Percentiles rank a stretch among this genome's conserved stretches.
These are phyloP conservation scores for Lepidothrix coronata DNA, from an alignment of 2,113 vertebrate genomes.

Conservation along the genomic window DNA sequence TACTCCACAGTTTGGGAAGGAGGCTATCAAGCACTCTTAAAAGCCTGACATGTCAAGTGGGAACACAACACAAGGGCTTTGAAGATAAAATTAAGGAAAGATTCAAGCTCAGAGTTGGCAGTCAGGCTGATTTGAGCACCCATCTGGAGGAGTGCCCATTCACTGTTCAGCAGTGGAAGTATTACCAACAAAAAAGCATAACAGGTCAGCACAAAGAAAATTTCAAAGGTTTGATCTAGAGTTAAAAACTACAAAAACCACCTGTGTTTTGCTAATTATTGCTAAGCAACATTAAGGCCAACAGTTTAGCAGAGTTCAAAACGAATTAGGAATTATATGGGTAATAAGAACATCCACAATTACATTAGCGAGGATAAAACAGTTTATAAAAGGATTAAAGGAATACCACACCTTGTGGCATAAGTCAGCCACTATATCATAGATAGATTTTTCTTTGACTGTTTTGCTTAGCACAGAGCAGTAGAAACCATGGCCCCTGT, in stretches of 20 bases:
- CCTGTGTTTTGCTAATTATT: not conserved
- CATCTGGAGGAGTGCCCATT: not conserved
- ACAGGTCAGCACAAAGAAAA: not conserved
- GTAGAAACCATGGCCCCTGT: not conserved
- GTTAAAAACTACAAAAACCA: not conserved
- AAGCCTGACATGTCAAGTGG: not conserved
- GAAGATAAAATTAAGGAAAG: not conserved
- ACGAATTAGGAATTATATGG: not conserved
- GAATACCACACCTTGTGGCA: not conserved
- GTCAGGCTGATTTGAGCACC: not conserved
- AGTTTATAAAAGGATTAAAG: conserved; percentile 45
- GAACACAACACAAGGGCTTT: not conserved
- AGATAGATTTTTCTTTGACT: not conserved
- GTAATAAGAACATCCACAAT: conserved; percentile 11
- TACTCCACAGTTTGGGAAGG: not conserved
- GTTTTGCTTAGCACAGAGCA: not conserved
- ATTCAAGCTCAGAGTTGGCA: not conserved
- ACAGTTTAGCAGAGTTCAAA: conserved; percentile 10
- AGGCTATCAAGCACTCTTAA: not conserved
- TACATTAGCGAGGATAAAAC: conserved; percentile 15
- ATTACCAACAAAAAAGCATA: not conserved
- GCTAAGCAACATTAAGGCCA: not conserved
- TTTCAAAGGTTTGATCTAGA: not conserved
- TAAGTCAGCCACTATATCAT: not conserved
- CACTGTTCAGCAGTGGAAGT: not conserved